Base-by-base conservation (phyloP, 2,113 vertebrate genomes). In the Corydoras sp. region DNA sequence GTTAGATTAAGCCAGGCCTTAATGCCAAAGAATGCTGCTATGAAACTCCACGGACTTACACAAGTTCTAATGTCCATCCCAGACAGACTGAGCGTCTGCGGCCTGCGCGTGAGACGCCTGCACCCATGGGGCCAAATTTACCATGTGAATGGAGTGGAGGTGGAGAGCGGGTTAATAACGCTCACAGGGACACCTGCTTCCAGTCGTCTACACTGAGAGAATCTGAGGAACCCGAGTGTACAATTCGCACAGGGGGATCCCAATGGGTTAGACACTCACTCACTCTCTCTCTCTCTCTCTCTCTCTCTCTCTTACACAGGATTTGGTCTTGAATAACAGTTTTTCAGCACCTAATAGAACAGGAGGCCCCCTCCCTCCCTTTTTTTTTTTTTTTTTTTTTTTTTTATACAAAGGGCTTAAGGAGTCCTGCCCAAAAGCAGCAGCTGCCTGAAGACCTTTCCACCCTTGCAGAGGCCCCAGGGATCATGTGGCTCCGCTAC, bases 161-260 rank as follows among this genome's bases (percentile, higher is more conserved):
- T 71, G 63, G 76, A 69, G 62, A 66, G 53, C 51, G 65, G 75
- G 69, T 79, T 79, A 76, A 79, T 79, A 79, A 76, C 69, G 73
- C 77, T 73, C 75, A 65, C 69, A 73, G 77, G 74, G 77, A 79
- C 77, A 79, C 77, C 77, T 79, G 77, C 77, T 79, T 70, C 77
- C 68, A 70, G 70, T 18, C 70, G 69, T 76, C 77, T 35, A 73
- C 73, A 65, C 62, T 71, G 58, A 64, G 77, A 66, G 69, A 76
- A 73, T 79, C 70, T 70, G 77, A 56, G 65, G 61, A 73, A 66
- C 58, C 43, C 14, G 69, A 67, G 77, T 79, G 77, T 79, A 68
- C 68, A 72, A 76, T 79, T 79, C 73, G 72, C 65, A 79, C 62
- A 62, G 71, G 69, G 77, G 77, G 73, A 76, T 69, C 71, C 73